phyloP scores from a whole-genome alignment of 2,888 invertebrate species.

The Eledona agricola region DNA sequence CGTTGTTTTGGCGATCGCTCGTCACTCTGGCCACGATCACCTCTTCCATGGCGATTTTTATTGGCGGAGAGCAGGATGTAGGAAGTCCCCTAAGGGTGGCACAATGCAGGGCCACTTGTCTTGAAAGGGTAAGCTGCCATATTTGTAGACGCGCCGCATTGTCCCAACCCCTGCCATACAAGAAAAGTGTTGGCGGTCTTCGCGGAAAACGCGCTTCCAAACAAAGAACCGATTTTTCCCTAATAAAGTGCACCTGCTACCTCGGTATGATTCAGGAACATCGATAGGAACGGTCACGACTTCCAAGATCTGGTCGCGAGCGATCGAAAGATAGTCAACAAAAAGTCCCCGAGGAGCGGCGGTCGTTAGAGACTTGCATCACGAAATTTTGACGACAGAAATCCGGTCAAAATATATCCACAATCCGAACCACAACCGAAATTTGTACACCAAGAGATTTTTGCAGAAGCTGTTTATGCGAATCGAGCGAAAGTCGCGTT shows the following conservation, averaged over 20 bases:
- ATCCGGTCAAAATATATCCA: neutral
- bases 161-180: slow-evolving; percentile 18
- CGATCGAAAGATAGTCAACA: slow-evolving; percentile 39
- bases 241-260: slow-evolving; percentile 52
- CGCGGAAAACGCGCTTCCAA: slow-evolving; percentile 1
- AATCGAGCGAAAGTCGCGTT: no score
- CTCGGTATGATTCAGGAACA: slow-evolving; percentile 55
- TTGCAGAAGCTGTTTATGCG: no score
- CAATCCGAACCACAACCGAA: no score
- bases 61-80: slow-evolving; percentile 71
- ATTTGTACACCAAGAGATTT: no score
- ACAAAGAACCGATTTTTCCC: slow-evolving; percentile 29
- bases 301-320: slow-evolving; percentile 40
- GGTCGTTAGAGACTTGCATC: no score
- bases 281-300: slow-evolving; percentile 51
- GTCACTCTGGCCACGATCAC: slow-evolving; percentile 54
- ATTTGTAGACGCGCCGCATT: slow-evolving; percentile 38
- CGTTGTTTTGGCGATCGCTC: slow-evolving; percentile 54
- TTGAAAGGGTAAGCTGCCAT: slow-evolving; percentile 70
- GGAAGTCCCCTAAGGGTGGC: slow-evolving; percentile 77
- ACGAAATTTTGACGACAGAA: no score
- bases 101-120: slow-evolving; percentile 76
- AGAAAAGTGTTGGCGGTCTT: no score
- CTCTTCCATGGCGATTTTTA: slow-evolving; percentile 58
- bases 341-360: neutral